These are phyloP conservation scores for Nyctibius grandis DNA, from an alignment of 2,797 vertebrate species.

Conservation along the genomic window DNA sequence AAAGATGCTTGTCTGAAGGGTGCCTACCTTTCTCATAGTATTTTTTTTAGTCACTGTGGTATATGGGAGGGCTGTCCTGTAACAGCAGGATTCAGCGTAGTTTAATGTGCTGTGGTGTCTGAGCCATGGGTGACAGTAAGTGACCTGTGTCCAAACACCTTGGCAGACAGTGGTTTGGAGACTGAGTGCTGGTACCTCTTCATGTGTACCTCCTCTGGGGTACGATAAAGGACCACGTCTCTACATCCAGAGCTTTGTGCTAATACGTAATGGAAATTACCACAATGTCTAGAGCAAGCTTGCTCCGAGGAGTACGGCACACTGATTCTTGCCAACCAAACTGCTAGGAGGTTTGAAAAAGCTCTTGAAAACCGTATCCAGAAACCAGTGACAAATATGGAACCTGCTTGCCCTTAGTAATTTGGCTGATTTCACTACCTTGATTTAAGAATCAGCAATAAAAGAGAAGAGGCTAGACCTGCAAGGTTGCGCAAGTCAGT, in stretches of 20 bases:
- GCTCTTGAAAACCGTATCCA: background rate
- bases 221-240: background rate
- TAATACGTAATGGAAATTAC: background rate
- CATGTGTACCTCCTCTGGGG: background rate
- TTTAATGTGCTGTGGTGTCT: background rate
- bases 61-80: background rate
- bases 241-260: background rate
- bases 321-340: background rate
- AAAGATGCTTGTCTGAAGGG: background rate
- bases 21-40: background rate
- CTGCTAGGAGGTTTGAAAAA: background rate
- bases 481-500: background rate
- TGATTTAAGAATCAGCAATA: background rate
- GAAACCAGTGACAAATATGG: background rate
- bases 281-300: background rate
- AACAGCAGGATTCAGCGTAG: background rate
- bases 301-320: background rate
- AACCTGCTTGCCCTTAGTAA: background rate
- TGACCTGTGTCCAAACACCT: background rate
- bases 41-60: background rate
- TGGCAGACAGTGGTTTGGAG: background rate
- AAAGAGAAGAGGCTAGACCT: background rate
- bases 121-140: background rate
- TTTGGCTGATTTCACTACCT: background rate
- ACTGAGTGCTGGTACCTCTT: background rate